These are phyloP conservation scores for Eupeodes corollae DNA, from an alignment of 1,140 invertebrate species.

Conservation along the genomic window DNA sequence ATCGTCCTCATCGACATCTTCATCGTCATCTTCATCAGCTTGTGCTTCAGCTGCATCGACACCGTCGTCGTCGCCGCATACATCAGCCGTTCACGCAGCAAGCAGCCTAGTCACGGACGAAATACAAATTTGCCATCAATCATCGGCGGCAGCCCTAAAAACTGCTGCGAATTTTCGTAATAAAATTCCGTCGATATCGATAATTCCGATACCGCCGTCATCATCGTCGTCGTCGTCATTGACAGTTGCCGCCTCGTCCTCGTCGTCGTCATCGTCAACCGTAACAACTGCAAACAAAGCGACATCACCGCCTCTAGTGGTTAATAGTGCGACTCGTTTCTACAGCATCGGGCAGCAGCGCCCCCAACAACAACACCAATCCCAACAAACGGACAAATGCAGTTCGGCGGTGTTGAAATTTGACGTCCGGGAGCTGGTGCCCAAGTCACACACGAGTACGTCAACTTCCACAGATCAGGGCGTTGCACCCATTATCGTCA, in stretches of 20 bases:
- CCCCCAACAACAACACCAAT: slow-evolving; percentile 30
- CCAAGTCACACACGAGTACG: not conserved
- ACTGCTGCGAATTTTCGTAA: slow-evolving; percentile 25
- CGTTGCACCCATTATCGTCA: slow-evolving; percentile 29
- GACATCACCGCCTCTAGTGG: slow-evolving; percentile 24
- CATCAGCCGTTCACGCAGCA: slow-evolving; percentile 4
- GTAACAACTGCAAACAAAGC: slow-evolving; percentile 29
- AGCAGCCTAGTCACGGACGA: no score
- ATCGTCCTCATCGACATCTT: no score
- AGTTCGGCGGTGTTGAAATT: slow-evolving; percentile 23
- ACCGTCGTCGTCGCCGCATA: slow-evolving; percentile 21
- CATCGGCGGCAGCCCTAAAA: slow-evolving; percentile 20
- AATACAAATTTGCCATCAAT: no score
- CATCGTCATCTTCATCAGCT: no score
- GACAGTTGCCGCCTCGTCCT: slow-evolving; percentile 2
- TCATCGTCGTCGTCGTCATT: not conserved
- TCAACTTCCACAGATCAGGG: not conserved
- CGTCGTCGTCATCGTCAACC: slow-evolving; percentile 8
- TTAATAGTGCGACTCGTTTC: no score
- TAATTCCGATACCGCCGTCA: slow-evolving; percentile 27
- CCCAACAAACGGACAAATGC: slow-evolving; percentile 34
- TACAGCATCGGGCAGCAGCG: slow-evolving; percentile 6
- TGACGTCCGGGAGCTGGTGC: slow-evolving; percentile 13
- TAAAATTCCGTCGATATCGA: slow-evolving; percentile 34
- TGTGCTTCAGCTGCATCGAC: slow-evolving; percentile 20